Conservation (phyloP, 1,140 invertebrate genomes). For the Calliopsis andreniformis region DNA sequence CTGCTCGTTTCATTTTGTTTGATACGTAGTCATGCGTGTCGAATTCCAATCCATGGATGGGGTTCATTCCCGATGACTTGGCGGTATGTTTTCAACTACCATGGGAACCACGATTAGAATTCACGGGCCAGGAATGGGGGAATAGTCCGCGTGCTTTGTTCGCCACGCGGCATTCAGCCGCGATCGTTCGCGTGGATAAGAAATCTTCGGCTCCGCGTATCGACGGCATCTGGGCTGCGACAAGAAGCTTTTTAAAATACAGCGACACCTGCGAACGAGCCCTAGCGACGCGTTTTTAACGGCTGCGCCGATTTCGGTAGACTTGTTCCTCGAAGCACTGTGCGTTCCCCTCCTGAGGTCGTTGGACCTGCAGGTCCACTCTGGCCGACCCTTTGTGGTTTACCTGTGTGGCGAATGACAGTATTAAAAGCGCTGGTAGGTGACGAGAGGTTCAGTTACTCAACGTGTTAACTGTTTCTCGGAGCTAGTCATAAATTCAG, state of each 20-base stretch:
- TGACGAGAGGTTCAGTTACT: no score
- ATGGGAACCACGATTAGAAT: slow-evolving; percentile 52
- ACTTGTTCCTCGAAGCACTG: neutral
- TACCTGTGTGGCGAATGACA: no score
- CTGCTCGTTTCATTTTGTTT: slow-evolving; percentile 30
- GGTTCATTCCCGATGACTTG: slow-evolving; percentile 52
- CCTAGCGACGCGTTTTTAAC: neutral
- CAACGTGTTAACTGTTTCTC: no score
- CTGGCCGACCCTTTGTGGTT: no score
- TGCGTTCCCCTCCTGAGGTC: neutral
- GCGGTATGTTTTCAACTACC: slow-evolving; percentile 36
- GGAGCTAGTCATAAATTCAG: no score
- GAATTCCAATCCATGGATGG: slow-evolving; percentile 43
- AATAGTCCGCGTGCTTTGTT: slow-evolving; percentile 44
- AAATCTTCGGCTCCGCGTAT: slow-evolving; percentile 5
- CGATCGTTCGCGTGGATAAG: slow-evolving; percentile 34
- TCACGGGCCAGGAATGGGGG: slow-evolving; percentile 26
- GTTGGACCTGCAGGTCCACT: neutral
- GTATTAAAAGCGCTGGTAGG: no score
- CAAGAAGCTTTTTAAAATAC: slow-evolving; percentile 29
- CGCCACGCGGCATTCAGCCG: slow-evolving; percentile 17
- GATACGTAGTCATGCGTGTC: slow-evolving; percentile 30
- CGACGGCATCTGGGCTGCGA: neutral
- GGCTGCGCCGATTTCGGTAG: neutral
- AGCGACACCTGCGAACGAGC: slow-evolving; percentile 8